Evolutionary conservation across 2,113 vertebrate genomes (phyloP).

Genomic region (Bubo bubo): DNA sequence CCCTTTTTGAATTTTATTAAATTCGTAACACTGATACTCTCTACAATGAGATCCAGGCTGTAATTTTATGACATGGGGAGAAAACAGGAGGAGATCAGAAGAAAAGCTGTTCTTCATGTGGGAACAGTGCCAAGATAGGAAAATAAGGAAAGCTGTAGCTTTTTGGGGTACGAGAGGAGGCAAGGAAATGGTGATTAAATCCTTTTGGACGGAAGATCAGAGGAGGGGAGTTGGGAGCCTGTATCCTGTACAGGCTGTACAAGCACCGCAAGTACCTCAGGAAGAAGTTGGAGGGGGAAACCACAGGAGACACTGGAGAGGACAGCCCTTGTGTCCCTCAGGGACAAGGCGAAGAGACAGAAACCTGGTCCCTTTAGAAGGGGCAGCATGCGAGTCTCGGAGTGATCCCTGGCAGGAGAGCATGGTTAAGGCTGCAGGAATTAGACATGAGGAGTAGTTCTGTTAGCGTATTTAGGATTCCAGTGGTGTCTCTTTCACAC

Average conservation of each 20-base stretch:
- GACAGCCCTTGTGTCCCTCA: neutral
- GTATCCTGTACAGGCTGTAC: neutral
- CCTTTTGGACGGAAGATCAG: neutral
- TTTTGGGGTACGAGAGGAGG: neutral
- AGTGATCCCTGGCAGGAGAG: neutral
- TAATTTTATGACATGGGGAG: neutral
- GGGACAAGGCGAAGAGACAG: neutral
- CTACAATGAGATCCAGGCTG: neutral
- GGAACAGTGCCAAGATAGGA: neutral
- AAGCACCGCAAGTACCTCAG: neutral
- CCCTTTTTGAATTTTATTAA: neutral
- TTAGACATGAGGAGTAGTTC: neutral
- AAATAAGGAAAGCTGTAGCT: neutral
- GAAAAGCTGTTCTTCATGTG: neutral
- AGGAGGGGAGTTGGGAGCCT: neutral
- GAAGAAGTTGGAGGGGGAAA: neutral
- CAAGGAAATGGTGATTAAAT: neutral
- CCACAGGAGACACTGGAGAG: neutral
- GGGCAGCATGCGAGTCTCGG: neutral
- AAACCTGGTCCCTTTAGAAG: neutral
- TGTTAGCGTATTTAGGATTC: neutral
- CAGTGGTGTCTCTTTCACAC: neutral
- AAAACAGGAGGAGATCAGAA: neutral
- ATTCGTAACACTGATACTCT: neutral
- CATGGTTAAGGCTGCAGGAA: accelerated